Percentiles rank a stretch among this genome's conserved stretches.
Conservation (phyloP, 1,140 invertebrate species). For the Heterodera carotae region DNA sequence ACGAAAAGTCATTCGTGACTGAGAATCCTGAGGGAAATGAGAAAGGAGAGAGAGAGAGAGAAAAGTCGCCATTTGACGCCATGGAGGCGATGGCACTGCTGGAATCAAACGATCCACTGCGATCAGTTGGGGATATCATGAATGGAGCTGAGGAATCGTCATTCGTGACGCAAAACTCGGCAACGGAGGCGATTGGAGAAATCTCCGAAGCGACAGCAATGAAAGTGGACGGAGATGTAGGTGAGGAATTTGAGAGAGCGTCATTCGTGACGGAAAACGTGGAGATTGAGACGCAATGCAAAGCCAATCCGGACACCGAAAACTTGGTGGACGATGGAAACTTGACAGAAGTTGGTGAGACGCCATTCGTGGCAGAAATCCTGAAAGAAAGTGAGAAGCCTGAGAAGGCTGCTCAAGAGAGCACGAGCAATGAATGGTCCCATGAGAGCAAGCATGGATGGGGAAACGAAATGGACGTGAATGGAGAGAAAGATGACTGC, state of each 20-base stretch:
- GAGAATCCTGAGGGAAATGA: too few species aligned
- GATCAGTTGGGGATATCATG: neutral
- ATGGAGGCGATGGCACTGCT: neutral
- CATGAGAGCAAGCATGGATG: neutral
- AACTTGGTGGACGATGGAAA: neutral
- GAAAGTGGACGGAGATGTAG: too few species aligned
- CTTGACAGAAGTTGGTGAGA: neutral
- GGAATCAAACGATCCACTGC: neutral
- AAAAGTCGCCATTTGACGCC: neutral
- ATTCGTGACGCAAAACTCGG: too few species aligned
- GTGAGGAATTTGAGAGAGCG: too few species aligned
- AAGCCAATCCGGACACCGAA: neutral
- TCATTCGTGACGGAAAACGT: slow-evolving; percentile 16
- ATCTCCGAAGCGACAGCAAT: too few species aligned
- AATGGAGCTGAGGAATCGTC: too few species aligned
- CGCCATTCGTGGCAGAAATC: slow-evolving; percentile 19
- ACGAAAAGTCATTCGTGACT: too few species aligned
- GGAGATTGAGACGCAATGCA: neutral
- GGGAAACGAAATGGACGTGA: neutral
- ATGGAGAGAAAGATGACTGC: neutral
- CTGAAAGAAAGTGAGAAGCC: slow-evolving; percentile 8
- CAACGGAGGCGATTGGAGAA: too few species aligned
- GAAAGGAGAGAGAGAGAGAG: too few species aligned
- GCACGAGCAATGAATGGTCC: neutral
- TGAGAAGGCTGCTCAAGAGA: neutral